Evolutionary conservation across 2,113 vertebrate genomes (phyloP).

Genomic region (Rhinopomastus cyanomelas): DNA sequence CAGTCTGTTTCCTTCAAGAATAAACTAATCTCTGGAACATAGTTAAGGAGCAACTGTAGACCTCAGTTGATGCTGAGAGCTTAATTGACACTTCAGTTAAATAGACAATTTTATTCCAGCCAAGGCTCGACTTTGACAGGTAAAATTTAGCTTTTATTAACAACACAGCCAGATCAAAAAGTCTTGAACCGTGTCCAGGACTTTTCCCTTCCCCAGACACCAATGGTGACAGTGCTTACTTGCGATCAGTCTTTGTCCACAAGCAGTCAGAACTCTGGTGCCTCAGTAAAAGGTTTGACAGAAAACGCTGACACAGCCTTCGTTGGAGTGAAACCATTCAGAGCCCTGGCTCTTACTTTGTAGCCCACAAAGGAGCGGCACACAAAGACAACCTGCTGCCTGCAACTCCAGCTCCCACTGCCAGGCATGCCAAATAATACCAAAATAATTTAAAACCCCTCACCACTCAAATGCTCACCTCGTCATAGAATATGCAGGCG

Average conservation of each 20-base stretch:
- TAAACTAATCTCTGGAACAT: slow-evolving; percentile 5
- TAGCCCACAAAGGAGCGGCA: slow-evolving; percentile 27
- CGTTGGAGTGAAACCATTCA: slow-evolving; percentile 30
- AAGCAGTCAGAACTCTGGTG: slow-evolving; percentile 27
- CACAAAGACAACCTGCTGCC: slow-evolving; percentile 63
- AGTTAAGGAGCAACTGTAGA: not conserved
- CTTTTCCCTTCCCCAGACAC: not conserved
- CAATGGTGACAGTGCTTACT: slow-evolving; percentile 3
- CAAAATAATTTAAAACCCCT: not conserved
- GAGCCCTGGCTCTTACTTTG: slow-evolving; percentile 31
- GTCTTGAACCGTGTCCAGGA: not conserved
- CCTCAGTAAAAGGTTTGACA: slow-evolving; percentile 27
- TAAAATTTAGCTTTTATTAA: not conserved
- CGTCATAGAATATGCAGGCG: slow-evolving; percentile 98
- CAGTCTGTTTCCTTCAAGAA: not conserved
- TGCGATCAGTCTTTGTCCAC: slow-evolving; percentile 23
- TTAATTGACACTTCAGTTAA: not conserved
- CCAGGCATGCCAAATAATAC: not conserved
- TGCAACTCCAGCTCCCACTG: slow-evolving; percentile 12
- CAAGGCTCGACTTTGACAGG: fast-evolving
- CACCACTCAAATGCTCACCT: slow-evolving; percentile 78
- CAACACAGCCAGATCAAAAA: not conserved
- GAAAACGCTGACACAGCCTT: slow-evolving; percentile 41
- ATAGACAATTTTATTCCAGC: not conserved
- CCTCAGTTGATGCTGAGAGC: not conserved